phyloP scores from a whole-genome alignment of 2,888 invertebrate genomes.

The Carpatolechia fugitivella region DNA sequence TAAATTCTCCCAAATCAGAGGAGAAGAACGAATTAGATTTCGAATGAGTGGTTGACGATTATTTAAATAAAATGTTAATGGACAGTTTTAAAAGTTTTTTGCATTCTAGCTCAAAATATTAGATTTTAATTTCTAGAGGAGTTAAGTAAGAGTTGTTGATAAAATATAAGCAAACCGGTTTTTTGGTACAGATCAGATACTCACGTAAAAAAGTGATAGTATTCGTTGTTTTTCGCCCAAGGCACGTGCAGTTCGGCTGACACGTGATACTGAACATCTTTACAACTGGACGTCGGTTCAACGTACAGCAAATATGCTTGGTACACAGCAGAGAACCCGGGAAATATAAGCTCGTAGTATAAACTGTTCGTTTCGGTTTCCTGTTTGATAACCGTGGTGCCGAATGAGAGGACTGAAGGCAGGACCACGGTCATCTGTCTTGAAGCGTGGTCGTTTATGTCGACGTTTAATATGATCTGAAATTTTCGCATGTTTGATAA shows the following conservation, averaged over 20 bases:
- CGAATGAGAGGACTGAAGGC: conserved; percentile 52
- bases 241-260: conserved; percentile 81
- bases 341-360: conserved; percentile 80
- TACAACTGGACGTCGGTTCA: conserved; percentile 71
- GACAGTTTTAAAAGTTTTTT: no score
- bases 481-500: conserved; percentile 20
- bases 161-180: no score
- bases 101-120: no score
- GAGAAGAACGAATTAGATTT: no score
- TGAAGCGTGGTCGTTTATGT: conserved; percentile 77
- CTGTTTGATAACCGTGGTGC: conserved; percentile 57
- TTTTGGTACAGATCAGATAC: no score
- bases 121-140: no score
- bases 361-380: conserved; percentile 79
- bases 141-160: no score
- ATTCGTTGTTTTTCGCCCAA: conserved; percentile 82
- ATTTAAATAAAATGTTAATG: no score
- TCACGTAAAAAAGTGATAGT: conserved; percentile 81
- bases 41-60: no score
- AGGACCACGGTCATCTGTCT: conserved; percentile 52
- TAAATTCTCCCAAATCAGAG: no score
- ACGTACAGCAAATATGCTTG: conserved; percentile 81
- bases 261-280: conserved; percentile 71
- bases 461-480: conserved; percentile 82
- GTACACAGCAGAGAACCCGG: conserved; percentile 77